Evolutionary conservation across 1,140 invertebrate genomes (phyloP), one percentile per base, ranked within the genome.

Genomic region (Trichoplusia ni): DNA sequence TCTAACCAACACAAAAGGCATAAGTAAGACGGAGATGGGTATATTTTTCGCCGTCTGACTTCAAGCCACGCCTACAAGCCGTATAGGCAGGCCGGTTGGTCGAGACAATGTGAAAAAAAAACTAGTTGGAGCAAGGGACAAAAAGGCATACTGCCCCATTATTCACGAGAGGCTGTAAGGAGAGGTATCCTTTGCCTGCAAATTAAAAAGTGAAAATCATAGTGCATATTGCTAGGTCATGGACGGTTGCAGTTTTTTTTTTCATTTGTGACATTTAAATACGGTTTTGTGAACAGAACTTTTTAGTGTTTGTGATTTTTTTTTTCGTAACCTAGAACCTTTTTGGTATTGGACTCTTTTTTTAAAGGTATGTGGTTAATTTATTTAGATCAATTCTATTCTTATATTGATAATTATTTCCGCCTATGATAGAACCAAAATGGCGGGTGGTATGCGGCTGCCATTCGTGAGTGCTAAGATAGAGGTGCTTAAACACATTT

Each of bases 171-270:
- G 25, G 16, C 54, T 58, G 25, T 14, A 69, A 65, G 74, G 71
- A 73, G 35, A 40, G 8, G 62, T 61, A 44, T 76, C 74, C 74
- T 73, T 62, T 59, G 63, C 66, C 25, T 4, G 11, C n/a, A n/a
- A n/a, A 42, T 58, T 29, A 58, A 75, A 75, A 75, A 75, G 73
- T 75, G 73, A 72, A 67, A 61, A 67, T 67, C 63, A 73, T 71
- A 76, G 74, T 76, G 73, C 67, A 23, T 64, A 23, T 3, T 58
- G 54, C 54, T 42, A 13, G 16, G 38, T 58, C 54, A 58, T 58
- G 9, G 38, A 37, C 31, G 38, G 8, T 58, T 58, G 54, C 54
- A 35, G 42, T 33, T 58, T 58, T 58, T 58, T 47, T 58, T 42
- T 42, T 33, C 29, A 16, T 21, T 29, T 14, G 53, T 49, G 27